Conservation (phyloP, 1,140 invertebrate genomes). For the Apis cerana region DNA sequence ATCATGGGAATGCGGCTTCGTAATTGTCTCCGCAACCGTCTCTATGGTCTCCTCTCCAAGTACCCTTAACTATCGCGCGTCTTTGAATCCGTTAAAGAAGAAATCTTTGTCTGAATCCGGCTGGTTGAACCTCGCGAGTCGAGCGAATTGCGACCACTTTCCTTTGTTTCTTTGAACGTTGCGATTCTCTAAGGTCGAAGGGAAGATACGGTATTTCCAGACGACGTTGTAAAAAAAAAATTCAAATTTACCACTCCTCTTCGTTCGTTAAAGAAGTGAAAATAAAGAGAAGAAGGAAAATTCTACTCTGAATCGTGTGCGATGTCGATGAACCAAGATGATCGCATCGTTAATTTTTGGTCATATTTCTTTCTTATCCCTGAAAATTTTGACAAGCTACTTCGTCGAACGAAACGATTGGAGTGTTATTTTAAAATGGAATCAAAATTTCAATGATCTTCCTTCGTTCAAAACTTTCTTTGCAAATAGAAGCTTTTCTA, state of each 20-base stretch:
- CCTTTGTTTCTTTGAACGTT: slow-evolving; percentile 1
- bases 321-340: too few relatives aligned
- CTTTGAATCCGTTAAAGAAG: slow-evolving; percentile 5
- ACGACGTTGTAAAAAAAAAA: neutral
- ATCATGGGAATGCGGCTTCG: slow-evolving; percentile 12
- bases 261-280: neutral
- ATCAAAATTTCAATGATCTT: too few relatives aligned
- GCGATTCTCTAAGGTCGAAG: neutral
- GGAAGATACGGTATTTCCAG: neutral
- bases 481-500: too few relatives aligned
- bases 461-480: too few relatives aligned
- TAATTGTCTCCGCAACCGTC: slow-evolving; percentile 5
- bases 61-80: neutral
- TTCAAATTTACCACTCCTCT: neutral
- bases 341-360: too few relatives aligned
- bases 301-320: too few relatives aligned
- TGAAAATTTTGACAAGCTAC: too few relatives aligned
- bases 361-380: too few relatives aligned
- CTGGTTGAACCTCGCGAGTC: neutral
- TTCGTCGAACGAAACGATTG: too few relatives aligned
- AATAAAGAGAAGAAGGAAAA: too few relatives aligned
- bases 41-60: neutral
- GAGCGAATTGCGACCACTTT: slow-evolving; percentile 13
- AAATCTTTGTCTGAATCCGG: neutral
- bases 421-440: too few relatives aligned